Base-by-base conservation (phyloP, 2,113 vertebrate genomes). In the Pangasianodon gigas region DNA sequence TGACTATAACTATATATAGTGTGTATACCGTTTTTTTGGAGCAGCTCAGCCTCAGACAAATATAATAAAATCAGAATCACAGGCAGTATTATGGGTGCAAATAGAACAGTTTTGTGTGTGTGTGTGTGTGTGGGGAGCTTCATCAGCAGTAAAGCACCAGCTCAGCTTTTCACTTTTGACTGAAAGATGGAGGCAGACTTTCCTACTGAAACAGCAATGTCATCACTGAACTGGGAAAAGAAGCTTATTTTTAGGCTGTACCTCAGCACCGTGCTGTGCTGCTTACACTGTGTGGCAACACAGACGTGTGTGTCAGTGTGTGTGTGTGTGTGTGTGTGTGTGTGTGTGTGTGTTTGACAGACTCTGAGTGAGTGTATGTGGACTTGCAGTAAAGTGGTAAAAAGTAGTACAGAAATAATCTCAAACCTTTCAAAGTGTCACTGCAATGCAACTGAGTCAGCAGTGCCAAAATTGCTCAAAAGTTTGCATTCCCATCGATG, bases 181-280 rank as follows among this genome's bases (percentile, higher is more conserved):
- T 79, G 21, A 87, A 60, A 79, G 26, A 29, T 79, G 71, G 51
- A 58, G 69, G 69, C 69, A 87, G 85, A 75, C 62, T 86, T 74
- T 86, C 46, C 46, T 54, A 56, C 67, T 14, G 52, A 87, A 87
- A 58, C 52, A 77, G 86, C 71, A 58, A n/a, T 54, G 8, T 46
- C 56, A 62, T 88, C 41, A 79, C 85, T 41, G 41, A 79, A 7
- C 65, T 48, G n/a, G 52, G 86, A 60, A 62, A 87, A 60, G 86
- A 32, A 60, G 71, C 77, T 54, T 81, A 65, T 81, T 88, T 88
- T 80, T 80, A 88, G 87, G 58, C 41, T 77, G 41, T n/a, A 46
- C 86, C 86, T 79, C 86, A n/a, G 56, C 37, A 69, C 46, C 54
- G 24, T 80, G 56, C 77, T 69, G 79, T 41, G 46, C 74, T 87